Evolutionary conservation across 2,888 invertebrate species (phyloP), one percentile per base, ranked within the genome.

Genomic region (Sinohyriopsis cumingii): DNA sequence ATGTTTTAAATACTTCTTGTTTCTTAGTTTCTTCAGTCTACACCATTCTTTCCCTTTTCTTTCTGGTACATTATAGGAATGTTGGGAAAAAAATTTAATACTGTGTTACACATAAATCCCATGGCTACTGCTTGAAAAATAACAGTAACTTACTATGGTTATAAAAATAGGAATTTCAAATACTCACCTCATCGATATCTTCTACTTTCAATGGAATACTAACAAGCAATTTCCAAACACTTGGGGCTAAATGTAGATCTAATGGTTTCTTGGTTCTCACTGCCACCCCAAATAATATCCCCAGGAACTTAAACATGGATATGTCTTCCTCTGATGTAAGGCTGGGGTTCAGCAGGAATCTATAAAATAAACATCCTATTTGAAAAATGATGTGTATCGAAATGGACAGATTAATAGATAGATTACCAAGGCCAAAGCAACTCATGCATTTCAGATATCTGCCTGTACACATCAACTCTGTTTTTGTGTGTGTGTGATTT

Each of bases 251-350:
- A 54, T 93, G 93, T 54, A 93, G 90, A 28, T 93, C 93, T 33
- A 93, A 87, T 0, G 93, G 93, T 86, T 93, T 93, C 85, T 92
- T 93, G n/a, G 93, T 93, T 65, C 93, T 89, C 55, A 93, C 91
- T 1, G 93, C 93, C 56, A 93, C 93, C 3, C 93, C 93, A 87
- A 93, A 92, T 67, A 93, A 86, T 67, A 93, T 92, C 20, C 93
- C 93, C 75, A 93, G 89, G 88, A 93, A 93, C 84, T 93, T 93
- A 84, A 92, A 93, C 91, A 92, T 91, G 20, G 89, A 83, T n/a
- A 93, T 84, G 79, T 93, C 91, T 74, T 93, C 92, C 3, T 91
- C 87, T 2, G 91, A 89, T n/a, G 87, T 90, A 72, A 93, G 85
- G 57, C 92, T 91, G 1, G 93, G 93, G 86, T 93, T 93, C 63